A percentile compares a stretch with the other conserved stretches of the same genome.
Evolutionary conservation across 2,888 invertebrate genomes (phyloP).

Genomic region (Tachina lurida): DNA sequence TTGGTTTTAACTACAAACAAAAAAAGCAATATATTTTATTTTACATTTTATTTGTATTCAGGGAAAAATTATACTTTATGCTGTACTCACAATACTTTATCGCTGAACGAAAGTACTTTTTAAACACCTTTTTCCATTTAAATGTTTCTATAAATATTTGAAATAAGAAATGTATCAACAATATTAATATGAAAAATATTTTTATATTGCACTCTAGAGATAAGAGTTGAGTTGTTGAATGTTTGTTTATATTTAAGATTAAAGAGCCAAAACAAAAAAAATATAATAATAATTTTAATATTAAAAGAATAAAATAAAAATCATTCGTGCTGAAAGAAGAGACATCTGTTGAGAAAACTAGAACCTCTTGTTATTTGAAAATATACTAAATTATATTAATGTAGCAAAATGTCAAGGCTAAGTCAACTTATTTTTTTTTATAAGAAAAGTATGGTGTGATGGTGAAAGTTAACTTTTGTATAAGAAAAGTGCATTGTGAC

Average conservation of each 20-base stretch:
- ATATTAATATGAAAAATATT: not conserved
- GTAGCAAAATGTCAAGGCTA: too few relatives aligned
- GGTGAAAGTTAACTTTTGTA: too few relatives aligned
- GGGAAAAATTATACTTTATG: not conserved
- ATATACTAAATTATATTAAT: too few relatives aligned
- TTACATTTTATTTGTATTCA: constrained; percentile 12
- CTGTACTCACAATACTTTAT: not conserved
- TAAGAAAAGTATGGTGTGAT: too few relatives aligned
- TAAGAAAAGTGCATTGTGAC: too few relatives aligned
- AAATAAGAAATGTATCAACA: constrained; percentile 30
- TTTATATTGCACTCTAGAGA: constrained; percentile 46
- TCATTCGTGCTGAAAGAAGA: not conserved
- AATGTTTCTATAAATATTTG: constrained; percentile 50
- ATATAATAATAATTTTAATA: not conserved
- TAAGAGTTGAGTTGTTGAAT: constrained; percentile 30
- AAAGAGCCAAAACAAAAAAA: not conserved
- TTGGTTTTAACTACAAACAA: constrained; percentile 5
- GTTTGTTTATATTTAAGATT: constrained; percentile 25
- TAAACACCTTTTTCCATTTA: constrained; percentile 36
- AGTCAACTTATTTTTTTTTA: too few relatives aligned
- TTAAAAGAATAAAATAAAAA: not conserved
- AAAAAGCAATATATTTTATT: constrained; percentile 2
- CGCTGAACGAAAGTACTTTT: constrained; percentile 6
- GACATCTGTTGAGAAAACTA: not conserved
- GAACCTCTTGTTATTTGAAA: too few relatives aligned